Evolutionary conservation across 2,888 invertebrate species (phyloP).

Genomic region (Iphiclides podalirius): DNA sequence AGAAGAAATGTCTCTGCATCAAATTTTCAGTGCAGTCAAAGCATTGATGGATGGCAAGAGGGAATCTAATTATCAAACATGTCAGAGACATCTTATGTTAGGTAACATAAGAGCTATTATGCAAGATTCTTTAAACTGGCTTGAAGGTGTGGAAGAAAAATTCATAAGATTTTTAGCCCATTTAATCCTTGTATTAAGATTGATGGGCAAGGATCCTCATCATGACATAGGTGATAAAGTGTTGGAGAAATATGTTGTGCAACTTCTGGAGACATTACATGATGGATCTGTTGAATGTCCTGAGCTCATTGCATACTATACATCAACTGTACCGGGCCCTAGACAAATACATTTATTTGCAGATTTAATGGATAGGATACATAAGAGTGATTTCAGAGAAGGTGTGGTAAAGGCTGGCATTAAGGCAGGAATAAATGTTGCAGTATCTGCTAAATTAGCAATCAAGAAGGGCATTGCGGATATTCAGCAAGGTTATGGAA

Average conservation of each 20-base stretch:
- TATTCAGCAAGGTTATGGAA: constrained; percentile 69
- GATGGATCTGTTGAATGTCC: constrained; percentile 83
- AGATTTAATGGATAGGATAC: constrained; percentile 84
- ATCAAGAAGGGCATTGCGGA: constrained; percentile 85
- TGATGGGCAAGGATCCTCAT: constrained; percentile 86
- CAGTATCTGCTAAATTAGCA: constrained; percentile 89
- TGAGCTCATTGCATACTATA: constrained; percentile 91
- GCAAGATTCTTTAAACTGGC: constrained; percentile 84
- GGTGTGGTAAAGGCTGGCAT: constrained; percentile 85
- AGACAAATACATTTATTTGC: constrained; percentile 82
- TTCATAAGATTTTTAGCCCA: constrained; percentile 92
- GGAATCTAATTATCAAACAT: constrained; percentile 84
- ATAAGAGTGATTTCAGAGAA: constrained; percentile 82
- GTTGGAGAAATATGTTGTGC: constrained; percentile 85
- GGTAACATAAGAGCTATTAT: constrained; percentile 88
- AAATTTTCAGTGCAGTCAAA: constrained; percentile 68
- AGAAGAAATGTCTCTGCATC: constrained; percentile 62
- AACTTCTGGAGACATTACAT: constrained; percentile 81
- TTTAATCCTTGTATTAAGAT: constrained; percentile 89
- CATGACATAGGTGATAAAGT: constrained; percentile 87
- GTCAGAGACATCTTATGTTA: constrained; percentile 92
- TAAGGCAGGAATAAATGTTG: constrained; percentile 89
- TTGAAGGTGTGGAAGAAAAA: constrained; percentile 74
- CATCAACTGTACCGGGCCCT: constrained; percentile 84
- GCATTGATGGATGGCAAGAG: constrained; percentile 78